phyloP scores from a whole-genome alignment of 2,113 vertebrate species.

The Ahaetulla prasina region DNA sequence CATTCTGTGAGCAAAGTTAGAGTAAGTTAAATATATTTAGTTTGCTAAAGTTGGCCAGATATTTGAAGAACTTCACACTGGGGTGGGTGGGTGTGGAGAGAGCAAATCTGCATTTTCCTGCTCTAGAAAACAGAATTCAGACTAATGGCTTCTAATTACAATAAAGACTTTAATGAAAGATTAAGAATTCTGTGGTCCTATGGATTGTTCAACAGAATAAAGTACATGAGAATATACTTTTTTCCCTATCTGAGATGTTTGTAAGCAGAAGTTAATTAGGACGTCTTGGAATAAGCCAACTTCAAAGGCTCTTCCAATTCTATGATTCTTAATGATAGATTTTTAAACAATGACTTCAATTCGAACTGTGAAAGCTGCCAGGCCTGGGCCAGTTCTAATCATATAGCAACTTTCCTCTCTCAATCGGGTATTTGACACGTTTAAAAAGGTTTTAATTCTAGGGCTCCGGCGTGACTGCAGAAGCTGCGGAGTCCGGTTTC shows the following conservation, averaged over 20 bases:
- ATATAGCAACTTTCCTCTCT: not conserved
- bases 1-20: not conserved
- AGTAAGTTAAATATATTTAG: not conserved
- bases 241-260: not conserved
- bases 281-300: not conserved
- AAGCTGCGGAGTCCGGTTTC: not conserved
- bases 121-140: not conserved
- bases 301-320: not conserved
- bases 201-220: not conserved
- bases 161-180: not conserved
- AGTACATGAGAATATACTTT: not conserved
- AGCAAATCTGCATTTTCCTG: not conserved
- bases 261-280: not conserved
- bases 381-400: not conserved
- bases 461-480: not conserved
- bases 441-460: not conserved
- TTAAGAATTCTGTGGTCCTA: not conserved
- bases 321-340: not conserved
- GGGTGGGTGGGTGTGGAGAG: not conserved
- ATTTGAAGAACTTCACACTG: not conserved
- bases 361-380: not conserved
- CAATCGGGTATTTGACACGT: not conserved
- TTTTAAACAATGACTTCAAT: not conserved
- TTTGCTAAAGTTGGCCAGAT: not conserved
- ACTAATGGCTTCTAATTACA: not conserved